Evolutionary conservation across 53 echinoderm and acorn worm genomes (phyloP), one percentile per base, ranked within the genome.

Genomic region (Echinometra lucunter): DNA sequence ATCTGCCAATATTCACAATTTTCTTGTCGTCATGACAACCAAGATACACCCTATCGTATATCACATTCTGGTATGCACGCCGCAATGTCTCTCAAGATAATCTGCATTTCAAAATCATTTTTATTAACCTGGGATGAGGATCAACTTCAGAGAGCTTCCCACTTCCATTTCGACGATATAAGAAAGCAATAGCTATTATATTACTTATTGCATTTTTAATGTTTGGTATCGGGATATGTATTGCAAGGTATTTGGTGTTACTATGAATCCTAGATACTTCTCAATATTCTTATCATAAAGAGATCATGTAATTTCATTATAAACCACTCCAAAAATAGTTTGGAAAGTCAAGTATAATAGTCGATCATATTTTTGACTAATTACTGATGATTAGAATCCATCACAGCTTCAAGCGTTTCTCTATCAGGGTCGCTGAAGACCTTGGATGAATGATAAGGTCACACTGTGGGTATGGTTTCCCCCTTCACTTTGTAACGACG

Each of bases 1-100:
- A 27, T 83, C 85, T 83, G 28, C 49, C 47, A 27, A 83, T 47
- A 83, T 83, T 83, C 85, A 83, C n/a, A 47, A 83, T 47, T 83
- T 27, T n/a, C 27, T 12, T 83, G 44, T 83, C n/a, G 49, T 28
- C 85, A 83, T 83, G 85, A 49, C 85, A 47, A 47, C 85, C 47
- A 49, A 47, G 47, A 83, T 83, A 83, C 45, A n/a, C 10, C 47
- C 3, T 83, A 83, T 83, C 49, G 2, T 47, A 47, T 83, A 9
- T 27, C 85, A 47, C 47, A 19, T 83, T 45, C 23, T 11, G 28
- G 47, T 47, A n/a, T 28, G 85, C 27, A 45, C 11, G 82, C 85
- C 12, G 27, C 42, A 83, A 83, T 83, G 49, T n/a, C 37, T 8
- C 49, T 28, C 32, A 2, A 58, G 30, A 83, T 25, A 83, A 83